Evolutionary conservation across 2,888 invertebrate genomes (phyloP), one percentile per base, ranked within the genome.

Genomic region (Clivina fossor): DNA sequence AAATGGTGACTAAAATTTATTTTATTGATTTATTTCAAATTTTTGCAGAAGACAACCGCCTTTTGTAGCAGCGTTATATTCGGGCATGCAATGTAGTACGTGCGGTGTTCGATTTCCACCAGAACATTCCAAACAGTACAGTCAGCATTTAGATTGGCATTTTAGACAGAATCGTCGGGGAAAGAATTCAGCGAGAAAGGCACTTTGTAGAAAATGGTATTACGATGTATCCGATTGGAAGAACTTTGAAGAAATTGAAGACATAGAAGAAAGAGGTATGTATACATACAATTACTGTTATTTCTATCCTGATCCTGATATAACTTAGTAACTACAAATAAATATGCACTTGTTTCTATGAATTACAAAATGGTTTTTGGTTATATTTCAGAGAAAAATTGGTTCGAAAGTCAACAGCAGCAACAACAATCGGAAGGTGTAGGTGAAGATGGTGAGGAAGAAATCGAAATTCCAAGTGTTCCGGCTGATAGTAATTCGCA

Each of bases 141-240:
- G 88, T 66, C 91, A 93, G 71, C 99, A 99, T 76, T 81, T 98
- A 58, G 98, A 99, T 77, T 98, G 98, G 97, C 99, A 99, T 77
- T 98, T 98, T 77, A 78, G 94, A 0, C 92, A 93, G 74, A 98
- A 98, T 77, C 78, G 93, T 1, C 80, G 88, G 50, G 93, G 93
- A 65, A 84, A 93, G 61, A 92, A 92, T 69, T 88, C 90, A 0
- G 86, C 88, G 0, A 79, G 91, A 8, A 86, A 91, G 47, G 90
- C 92, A 0, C 88, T 89, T 66, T 86, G 87, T 20, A 78, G 96
- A 2, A 84, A 86, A 66, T 96, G 95, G 93, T 95, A 90, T 73
- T 95, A 93, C 69, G 86, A 89, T 66, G 78, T 89, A 20, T 80
- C 86, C 55, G 94, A 95, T 75, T 96, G 96, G 96, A 83, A 92